phyloP scores from a whole-genome alignment of 1,140 invertebrate genomes.

The Ditylenchus dipsaci region DNA sequence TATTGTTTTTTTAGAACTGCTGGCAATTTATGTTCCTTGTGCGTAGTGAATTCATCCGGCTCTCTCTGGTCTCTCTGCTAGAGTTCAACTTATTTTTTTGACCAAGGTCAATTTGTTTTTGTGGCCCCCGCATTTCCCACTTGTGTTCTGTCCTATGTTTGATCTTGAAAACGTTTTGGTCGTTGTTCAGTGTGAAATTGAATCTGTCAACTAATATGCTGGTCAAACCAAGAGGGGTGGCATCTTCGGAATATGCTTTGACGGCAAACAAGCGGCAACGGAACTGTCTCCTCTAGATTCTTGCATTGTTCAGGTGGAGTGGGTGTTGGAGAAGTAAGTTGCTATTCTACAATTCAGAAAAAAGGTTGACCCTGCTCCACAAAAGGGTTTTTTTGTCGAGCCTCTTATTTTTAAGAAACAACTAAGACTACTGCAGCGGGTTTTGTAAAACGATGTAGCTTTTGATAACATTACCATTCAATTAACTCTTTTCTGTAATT shows the following conservation, averaged over 20 bases:
- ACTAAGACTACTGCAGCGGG: too few species aligned
- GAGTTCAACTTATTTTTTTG: too few species aligned
- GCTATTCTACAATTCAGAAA: too few species aligned
- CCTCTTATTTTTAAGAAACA: too few species aligned
- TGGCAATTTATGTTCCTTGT: conserved; percentile 28
- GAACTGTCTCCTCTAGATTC: background rate
- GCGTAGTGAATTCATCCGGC: conserved; percentile 26
- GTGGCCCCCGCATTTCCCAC: background rate
- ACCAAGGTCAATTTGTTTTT: background rate
- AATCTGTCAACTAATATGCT: background rate
- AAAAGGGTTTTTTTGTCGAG: too few species aligned
- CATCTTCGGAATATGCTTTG: too few species aligned
- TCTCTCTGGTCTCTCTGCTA: background rate
- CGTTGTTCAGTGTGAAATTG: background rate
- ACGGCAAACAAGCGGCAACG: conserved; percentile 4
- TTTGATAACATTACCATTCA: too few species aligned
- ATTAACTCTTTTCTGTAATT: too few species aligned
- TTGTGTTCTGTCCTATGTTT: background rate
- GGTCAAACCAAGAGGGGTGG: background rate
- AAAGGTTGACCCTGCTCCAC: too few species aligned
- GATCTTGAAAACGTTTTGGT: conserved; percentile 12
- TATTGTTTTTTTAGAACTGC: conserved; percentile 10
- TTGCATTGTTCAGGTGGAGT: conserved; percentile 21
- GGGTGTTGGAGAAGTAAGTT: conserved; percentile 16
- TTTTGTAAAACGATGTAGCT: too few species aligned